Conservation (phyloP, 2,797 vertebrate species). For the Antennarius maculatus region DNA sequence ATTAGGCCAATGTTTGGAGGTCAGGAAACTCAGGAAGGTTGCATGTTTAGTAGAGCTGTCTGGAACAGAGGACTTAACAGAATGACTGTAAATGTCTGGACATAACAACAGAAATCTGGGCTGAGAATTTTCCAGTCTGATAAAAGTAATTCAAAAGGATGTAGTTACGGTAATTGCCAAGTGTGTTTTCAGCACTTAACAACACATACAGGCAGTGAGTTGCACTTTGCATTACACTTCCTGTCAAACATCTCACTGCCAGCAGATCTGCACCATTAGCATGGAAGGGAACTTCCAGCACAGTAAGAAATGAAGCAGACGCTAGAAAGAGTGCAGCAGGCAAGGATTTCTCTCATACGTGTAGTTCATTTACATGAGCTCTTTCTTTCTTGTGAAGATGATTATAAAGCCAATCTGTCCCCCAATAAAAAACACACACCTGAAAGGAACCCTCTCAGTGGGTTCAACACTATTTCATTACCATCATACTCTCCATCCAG, state of each 20-base stretch:
- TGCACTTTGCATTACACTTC: background rate
- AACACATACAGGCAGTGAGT: background rate
- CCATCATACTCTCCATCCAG: no score
- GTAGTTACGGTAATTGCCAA: slow-evolving; percentile 10
- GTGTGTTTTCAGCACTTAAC: background rate
- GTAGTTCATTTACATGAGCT: slow-evolving; percentile 27
- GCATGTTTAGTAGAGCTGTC: slow-evolving; percentile 13
- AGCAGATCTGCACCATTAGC: background rate
- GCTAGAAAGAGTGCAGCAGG: slow-evolving; percentile 1
- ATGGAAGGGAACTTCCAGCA: slow-evolving; percentile 12
- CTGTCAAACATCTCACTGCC: background rate
- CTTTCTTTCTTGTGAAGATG: no score
- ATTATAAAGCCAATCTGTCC: no score
- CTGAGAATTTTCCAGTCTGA: slow-evolving; percentile 31
- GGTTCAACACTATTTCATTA: no score
- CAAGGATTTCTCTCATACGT: background rate
- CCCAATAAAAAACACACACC: no score
- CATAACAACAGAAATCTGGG: slow-evolving; percentile 7
- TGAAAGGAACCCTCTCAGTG: no score
- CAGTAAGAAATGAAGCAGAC: slow-evolving; percentile 17
- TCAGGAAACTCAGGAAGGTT: slow-evolving; percentile 10
- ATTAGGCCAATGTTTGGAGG: background rate
- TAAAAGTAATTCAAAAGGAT: slow-evolving; percentile 13
- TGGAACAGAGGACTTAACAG: background rate
- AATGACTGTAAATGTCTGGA: slow-evolving; percentile 3